A percentile compares a stretch with the other conserved stretches of the same genome.
phyloP scores from a whole-genome alignment of 2,797 vertebrate species.

The Yasuhikotakia modesta region DNA sequence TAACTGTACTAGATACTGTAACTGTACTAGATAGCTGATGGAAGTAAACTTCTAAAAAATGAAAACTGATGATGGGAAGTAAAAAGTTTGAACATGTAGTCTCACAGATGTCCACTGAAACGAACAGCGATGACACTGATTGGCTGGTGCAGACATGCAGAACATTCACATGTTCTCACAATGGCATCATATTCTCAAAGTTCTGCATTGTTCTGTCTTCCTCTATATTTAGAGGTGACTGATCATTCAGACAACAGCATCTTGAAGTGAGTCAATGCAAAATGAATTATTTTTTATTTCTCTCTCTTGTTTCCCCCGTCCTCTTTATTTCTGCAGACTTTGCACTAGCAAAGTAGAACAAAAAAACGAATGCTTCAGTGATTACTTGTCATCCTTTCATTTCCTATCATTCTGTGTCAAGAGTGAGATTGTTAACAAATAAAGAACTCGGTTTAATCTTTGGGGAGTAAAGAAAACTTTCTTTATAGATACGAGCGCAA shows the following conservation, averaged over 20 bases:
- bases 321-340: slow-evolving; percentile 49
- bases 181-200: slow-evolving; percentile 31
- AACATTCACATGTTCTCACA: slow-evolving; percentile 33
- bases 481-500: slow-evolving; percentile 68
- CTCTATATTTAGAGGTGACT: slow-evolving; percentile 70
- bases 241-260: slow-evolving; percentile 49
- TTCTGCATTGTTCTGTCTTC: slow-evolving; percentile 57
- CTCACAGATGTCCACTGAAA: slow-evolving; percentile 48
- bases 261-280: slow-evolving; percentile 30
- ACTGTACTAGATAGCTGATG: too few relatives aligned
- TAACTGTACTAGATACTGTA: too few relatives aligned
- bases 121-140: slow-evolving; percentile 43
- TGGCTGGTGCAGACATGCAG: slow-evolving; percentile 23
- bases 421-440: slow-evolving; percentile 74
- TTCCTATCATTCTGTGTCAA: slow-evolving; percentile 70
- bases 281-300: slow-evolving; percentile 24
- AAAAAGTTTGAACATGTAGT: neutral
- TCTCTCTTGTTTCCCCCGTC: slow-evolving; percentile 11
- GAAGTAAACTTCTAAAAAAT: too few relatives aligned
- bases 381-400: slow-evolving; percentile 63
- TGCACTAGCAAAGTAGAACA: slow-evolving; percentile 46
- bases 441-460: slow-evolving; percentile 72
- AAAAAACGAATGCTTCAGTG: slow-evolving; percentile 35
- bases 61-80: neutral
- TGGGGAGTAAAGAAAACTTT: slow-evolving; percentile 64